phyloP scores from a whole-genome alignment of 2,888 invertebrate genomes.

The Heliconius sara region DNA sequence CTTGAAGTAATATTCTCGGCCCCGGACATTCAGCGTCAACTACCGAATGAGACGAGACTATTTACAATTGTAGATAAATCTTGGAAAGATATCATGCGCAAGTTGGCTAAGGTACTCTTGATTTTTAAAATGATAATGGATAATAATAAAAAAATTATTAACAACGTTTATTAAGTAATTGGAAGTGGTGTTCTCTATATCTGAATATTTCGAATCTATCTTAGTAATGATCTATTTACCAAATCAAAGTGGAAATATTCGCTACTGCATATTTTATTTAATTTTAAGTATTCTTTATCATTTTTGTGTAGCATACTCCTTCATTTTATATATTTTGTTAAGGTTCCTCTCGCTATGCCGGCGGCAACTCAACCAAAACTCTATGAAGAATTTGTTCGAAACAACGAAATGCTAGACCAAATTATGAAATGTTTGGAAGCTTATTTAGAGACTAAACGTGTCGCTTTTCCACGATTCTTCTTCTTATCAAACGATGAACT shows the following conservation, averaged over 20 bases:
- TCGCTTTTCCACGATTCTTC: conserved; percentile 94
- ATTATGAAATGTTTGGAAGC: conserved; percentile 96
- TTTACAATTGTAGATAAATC: conserved; percentile 94
- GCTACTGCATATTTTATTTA: background rate
- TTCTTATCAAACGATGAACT: conserved; percentile 95
- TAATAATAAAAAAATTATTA: background rate
- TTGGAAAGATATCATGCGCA: conserved; percentile 94
- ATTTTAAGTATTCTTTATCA: no score
- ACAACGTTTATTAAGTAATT: background rate
- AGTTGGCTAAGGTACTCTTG: conserved; percentile 86
- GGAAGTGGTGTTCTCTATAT: background rate
- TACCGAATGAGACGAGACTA: conserved; percentile 94
- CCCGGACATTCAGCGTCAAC: conserved; percentile 95
- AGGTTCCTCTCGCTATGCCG: conserved; percentile 91
- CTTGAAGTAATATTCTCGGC: conserved; percentile 97
- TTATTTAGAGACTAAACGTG: conserved; percentile 93
- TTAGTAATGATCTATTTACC: background rate
- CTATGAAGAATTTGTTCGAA: conserved; percentile 87
- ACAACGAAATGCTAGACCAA: conserved; percentile 92
- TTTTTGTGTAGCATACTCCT: background rate
- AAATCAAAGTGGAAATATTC: background rate
- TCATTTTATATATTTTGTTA: background rate
- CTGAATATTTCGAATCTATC: background rate
- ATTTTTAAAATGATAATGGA: background rate
- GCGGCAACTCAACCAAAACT: conserved; percentile 89